Evolutionary conservation across 1,140 invertebrate species (phyloP), one percentile per base, ranked within the genome.

Genomic region (Leptoteleia sp.): DNA sequence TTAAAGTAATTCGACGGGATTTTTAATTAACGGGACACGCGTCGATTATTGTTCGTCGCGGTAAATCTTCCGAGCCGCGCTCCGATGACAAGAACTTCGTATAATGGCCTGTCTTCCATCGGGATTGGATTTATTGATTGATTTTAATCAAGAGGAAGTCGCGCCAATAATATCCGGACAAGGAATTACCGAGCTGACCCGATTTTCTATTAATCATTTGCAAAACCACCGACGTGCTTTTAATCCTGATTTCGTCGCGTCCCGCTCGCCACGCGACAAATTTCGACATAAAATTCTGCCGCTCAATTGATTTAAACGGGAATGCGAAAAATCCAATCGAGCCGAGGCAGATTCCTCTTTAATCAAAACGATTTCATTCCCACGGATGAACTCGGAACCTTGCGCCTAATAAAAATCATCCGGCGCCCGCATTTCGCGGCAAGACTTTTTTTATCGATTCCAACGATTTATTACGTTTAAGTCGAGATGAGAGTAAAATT

Each of bases 301-400:
- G 40, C 40, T n/a, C n/a, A 13, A 67, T 67, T 55, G 42, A 17
- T 55, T 67, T 67, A 27, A 37, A 37, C 15, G 42, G n/a, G 52
- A 59, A 59, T 50, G 17, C 27, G 25, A 59, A 70, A 57, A 70
- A 70, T 70, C 5, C 43, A 50, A 59, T 59, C 43, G 43, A 38
- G 35, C 16, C 48, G 38, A 25, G 7, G 27, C 40, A 45, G 31
- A 68, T 55, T 68, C 42, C 50, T 47, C 40, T 68, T 55, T 57
- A 68, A 68, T 68, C 33, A 68, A 68, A 68, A 57, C 42, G 50
- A 68, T 47, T 68, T 57, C 64, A 48, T 55, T 57, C 57, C 33
- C 42, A 13, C n/a, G 31, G 2, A 47, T 11, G 15, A 35, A 27
- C 35, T 45, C 17, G 40, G 40, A n/a, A n/a, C n/a, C n/a, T n/a